These are phyloP conservation scores for Actias luna DNA, from an alignment of 2,888 invertebrate genomes.

Conservation along the genomic window DNA sequence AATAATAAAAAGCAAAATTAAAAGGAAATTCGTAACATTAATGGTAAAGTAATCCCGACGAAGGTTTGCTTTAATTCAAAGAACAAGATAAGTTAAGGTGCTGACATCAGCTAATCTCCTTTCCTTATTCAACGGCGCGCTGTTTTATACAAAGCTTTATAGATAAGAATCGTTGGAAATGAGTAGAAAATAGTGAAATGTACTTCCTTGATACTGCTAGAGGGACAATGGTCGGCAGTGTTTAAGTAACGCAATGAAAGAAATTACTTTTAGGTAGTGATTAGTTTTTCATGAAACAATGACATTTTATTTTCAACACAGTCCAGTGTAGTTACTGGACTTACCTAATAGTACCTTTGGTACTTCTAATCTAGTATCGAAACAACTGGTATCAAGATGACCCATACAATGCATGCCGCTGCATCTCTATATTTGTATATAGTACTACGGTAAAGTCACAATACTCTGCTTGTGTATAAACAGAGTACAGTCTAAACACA, in stretches of 20 bases:
- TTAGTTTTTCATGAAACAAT: no score
- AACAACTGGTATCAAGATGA: no score
- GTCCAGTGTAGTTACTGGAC: no score
- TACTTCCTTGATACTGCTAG: neutral
- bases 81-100: slow-evolving; percentile 3
- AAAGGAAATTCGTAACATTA: slow-evolving; percentile 1
- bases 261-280: neutral
- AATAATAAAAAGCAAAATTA: neutral
- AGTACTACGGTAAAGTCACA: no score
- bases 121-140: neutral
- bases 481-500: no score
- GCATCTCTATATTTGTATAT: no score
- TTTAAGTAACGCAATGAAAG: neutral
- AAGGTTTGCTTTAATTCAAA: neutral
- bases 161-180: slow-evolving; percentile 5
- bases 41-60: slow-evolving; percentile 8
- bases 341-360: no score
- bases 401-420: no score
- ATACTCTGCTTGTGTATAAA: no score
- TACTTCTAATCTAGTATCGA: no score
- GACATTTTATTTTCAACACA: no score
- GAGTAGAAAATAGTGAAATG: neutral
- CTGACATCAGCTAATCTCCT: slow-evolving; percentile 10
- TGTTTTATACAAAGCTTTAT: slow-evolving; percentile 1
- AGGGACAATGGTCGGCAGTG: neutral